Evolutionary conservation across 2,797 vertebrate genomes (phyloP), one percentile per base, ranked within the genome.

Genomic region (Hydrolagus colliei): DNA sequence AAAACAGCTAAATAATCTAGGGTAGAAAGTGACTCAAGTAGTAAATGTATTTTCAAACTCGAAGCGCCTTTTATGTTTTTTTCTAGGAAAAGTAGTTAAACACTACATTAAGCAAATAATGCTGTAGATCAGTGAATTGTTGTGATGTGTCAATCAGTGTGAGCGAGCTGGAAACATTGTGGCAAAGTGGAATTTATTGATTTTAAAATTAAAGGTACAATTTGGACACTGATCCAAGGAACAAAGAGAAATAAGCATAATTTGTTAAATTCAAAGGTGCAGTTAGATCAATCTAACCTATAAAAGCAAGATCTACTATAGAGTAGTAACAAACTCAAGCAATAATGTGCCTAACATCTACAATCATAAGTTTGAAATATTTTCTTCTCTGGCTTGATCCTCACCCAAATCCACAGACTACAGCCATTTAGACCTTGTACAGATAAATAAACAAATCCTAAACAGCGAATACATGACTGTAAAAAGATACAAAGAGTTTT

Each of bases 321-420:
- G 27, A 27, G 27, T 27, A 27, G 18, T 84, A 68, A 71, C 63
- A 84, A 84, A 68, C 65, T 84, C 32, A n/a, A 71, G 32, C 68
- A 68, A 65, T 67, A 14, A 84, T 68, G 65, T 84, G 32, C 32
- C 20, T 67, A 71, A 84, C 32, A n/a, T 71, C 20, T 71, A 41
- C 65, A 84, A 67, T 84, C 68, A 68, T 27, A 41, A 9, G 18
- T 84, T n/a, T 71, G 32, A 84, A 84, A 32, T 84, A 84, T 41
- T 27, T 84, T 41, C 63, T 84, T 13, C 16, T 35, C 65, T 71
- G 65, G 12, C 79, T 71, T 84, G 79, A 35, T 27, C 22, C 27
- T 68, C 10, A 65, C 27, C 79, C 79, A 84, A 84, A 20, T 65
- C 79, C 65, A 68, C 79, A 84, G 32, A 35, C 27, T 52, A 65